phyloP scores from a whole-genome alignment of 1,140 invertebrate genomes.

The Hyles vespertilio region DNA sequence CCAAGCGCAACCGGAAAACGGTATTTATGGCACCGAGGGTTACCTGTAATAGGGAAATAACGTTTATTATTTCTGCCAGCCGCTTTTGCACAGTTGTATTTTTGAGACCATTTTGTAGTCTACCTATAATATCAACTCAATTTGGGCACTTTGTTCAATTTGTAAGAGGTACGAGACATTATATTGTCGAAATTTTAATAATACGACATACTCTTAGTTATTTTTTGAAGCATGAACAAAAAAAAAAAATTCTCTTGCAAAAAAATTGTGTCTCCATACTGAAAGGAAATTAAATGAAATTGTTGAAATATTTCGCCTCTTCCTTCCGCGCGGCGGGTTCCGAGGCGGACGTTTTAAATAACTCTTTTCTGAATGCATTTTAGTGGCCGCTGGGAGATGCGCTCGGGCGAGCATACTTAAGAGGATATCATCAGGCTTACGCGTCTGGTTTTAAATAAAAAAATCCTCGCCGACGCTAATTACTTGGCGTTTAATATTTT shows the following conservation, averaged over 20 bases:
- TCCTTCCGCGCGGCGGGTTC: neutral
- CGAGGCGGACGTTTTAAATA: conserved; percentile 31
- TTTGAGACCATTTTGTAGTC: too few relatives aligned
- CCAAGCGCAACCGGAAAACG: conserved; percentile 12
- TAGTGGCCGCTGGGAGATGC: conserved; percentile 21
- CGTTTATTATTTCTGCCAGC: too few relatives aligned
- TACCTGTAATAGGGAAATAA: neutral
- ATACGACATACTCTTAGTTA: too few relatives aligned
- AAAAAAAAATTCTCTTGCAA: too few relatives aligned
- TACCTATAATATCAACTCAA: too few relatives aligned
- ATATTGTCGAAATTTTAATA: too few relatives aligned
- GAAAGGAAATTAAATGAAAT: too few relatives aligned
- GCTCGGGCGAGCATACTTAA: conserved; percentile 22
- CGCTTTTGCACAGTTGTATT: too few relatives aligned
- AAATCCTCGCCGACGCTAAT: conserved; percentile 14
- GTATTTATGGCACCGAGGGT: conserved; percentile 7
- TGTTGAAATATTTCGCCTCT: neutral
- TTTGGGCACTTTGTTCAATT: too few relatives aligned
- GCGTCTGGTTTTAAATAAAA: conserved; percentile 12
- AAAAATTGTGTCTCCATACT: too few relatives aligned
- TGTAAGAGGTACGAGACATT: too few relatives aligned
- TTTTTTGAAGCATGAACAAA: too few relatives aligned
- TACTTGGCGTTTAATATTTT: conserved; percentile 13
- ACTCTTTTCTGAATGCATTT: conserved; percentile 26
- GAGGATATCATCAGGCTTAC: conserved; percentile 16